Evolutionary conservation across 2,113 vertebrate species (phyloP), one percentile per base, ranked within the genome.

Genomic region (Pedionomus torquatus): DNA sequence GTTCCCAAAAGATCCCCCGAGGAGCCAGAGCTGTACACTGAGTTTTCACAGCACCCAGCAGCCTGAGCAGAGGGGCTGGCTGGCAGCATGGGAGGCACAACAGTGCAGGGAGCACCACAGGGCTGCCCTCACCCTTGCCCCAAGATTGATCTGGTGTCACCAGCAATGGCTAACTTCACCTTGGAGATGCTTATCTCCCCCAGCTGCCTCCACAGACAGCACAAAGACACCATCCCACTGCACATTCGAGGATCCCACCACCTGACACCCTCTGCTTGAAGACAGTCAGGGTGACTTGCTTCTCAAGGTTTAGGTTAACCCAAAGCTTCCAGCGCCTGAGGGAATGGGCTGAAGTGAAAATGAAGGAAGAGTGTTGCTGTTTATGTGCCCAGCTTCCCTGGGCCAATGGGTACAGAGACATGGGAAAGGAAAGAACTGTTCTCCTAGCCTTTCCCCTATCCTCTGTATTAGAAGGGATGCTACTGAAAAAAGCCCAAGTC

Each of bases 1-100:
- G 43, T 3, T 46, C 14, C 23, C 35, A 17, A 37, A 61, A 35
- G 33, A 58, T 35, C 57, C 21, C 55, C 57, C 21, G 10, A 58
- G 21, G n/a, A 58, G 30, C 1, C 0, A 4, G 5, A 46, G 55
- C 23, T 5, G 1, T 12, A 23, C 0, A 3, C 19, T 1, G 3
- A 57, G 35, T 3, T 43, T 19, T 23, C 64, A 8, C 39, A 4
- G 1, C 0, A 0, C 0, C 1, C 55, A 25, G 78, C 57, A 85
- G 78, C 61, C 31, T 12, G 5, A 17, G 26, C 54, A 61, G 31
- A 33, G 33, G 15, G 65, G 35, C 51, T 43, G 2, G 5, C 39
- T 13, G 66, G 41, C 65, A 2, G 1, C 5, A 11, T 21, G 48
- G 23, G 35, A 55, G 30, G 28, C 52, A 12, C 37, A 51, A 43